These are phyloP conservation scores for Copsychus sechellarum DNA, from an alignment of 2,113 vertebrate species.

Conservation along the genomic window DNA sequence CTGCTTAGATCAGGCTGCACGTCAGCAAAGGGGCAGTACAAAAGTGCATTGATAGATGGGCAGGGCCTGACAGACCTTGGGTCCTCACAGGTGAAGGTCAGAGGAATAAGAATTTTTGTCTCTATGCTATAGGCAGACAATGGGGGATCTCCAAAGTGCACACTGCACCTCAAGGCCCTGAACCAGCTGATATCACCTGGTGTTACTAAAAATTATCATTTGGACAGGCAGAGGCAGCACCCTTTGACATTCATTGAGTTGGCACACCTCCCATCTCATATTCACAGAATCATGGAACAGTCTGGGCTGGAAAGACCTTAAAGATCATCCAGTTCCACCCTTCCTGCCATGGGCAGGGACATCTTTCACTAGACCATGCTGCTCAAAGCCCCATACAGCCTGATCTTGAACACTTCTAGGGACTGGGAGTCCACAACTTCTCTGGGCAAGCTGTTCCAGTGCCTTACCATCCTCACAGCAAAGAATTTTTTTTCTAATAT, in stretches of 20 bases:
- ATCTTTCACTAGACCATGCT: neutral
- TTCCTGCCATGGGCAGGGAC: neutral
- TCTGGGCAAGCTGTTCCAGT: neutral
- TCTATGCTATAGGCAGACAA: neutral
- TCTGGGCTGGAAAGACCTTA: neutral
- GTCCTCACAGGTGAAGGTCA: neutral
- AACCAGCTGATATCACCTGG: neutral
- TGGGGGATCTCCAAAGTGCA: neutral
- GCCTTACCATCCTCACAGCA: neutral
- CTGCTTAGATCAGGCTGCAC: neutral
- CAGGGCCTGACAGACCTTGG: neutral
- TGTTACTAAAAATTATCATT: neutral
- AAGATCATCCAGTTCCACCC: neutral
- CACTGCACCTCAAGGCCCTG: neutral
- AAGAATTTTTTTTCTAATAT: neutral
- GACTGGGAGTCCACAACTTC: rapidly evolving
- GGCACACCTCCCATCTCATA: neutral
- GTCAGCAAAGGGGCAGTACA: neutral
- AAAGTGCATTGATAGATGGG: neutral
- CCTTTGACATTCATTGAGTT: neutral
- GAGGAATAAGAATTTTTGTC: neutral
- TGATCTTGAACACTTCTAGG: neutral
- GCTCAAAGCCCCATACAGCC: neutral
- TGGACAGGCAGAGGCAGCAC: neutral
- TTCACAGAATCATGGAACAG: neutral